Evolutionary conservation across 2,797 vertebrate genomes (phyloP).

Genomic region (Sebastes flavidus): DNA sequence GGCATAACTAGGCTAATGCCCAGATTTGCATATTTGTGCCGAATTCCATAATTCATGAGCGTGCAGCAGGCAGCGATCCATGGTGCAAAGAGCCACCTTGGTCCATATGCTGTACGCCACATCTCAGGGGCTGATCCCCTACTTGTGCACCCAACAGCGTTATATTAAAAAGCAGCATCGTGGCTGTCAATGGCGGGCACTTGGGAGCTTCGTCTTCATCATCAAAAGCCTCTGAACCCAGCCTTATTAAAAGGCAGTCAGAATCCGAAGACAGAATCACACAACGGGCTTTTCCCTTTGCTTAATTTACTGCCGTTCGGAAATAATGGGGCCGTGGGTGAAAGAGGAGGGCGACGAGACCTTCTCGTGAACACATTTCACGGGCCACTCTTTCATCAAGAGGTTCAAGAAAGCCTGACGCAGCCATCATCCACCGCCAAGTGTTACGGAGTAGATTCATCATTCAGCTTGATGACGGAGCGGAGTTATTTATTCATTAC

Average conservation of each 20-base stretch:
- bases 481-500: conserved; percentile 74
- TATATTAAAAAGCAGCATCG: conserved; percentile 34
- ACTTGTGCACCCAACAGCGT: conserved; percentile 15
- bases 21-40: conserved; percentile 82
- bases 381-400: conserved; percentile 51
- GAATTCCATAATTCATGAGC: conserved; percentile 81
- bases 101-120: conserved; percentile 51
- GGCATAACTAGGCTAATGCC: conserved; percentile 82
- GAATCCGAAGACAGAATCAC: conserved; percentile 56
- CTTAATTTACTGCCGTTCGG: conserved; percentile 64
- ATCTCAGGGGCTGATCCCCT: conserved; percentile 29
- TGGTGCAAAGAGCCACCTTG: conserved; percentile 54
- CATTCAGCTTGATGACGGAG: conserved; percentile 66
- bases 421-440: conserved; percentile 25
- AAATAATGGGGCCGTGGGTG: conserved; percentile 50
- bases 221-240: conserved; percentile 56
- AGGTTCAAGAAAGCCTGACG: conserved; percentile 57
- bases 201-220: conserved; percentile 44
- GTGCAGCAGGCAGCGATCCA: conserved; percentile 43
- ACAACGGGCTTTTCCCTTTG: conserved; percentile 49
- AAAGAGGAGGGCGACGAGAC: conserved; percentile 41
- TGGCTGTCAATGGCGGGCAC: conserved; percentile 25
- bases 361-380: conserved; percentile 57
- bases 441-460: conserved; percentile 65
- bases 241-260: conserved; percentile 53